Conservation (phyloP, 2,888 invertebrate genomes). For the Hylaea fasciaria region DNA sequence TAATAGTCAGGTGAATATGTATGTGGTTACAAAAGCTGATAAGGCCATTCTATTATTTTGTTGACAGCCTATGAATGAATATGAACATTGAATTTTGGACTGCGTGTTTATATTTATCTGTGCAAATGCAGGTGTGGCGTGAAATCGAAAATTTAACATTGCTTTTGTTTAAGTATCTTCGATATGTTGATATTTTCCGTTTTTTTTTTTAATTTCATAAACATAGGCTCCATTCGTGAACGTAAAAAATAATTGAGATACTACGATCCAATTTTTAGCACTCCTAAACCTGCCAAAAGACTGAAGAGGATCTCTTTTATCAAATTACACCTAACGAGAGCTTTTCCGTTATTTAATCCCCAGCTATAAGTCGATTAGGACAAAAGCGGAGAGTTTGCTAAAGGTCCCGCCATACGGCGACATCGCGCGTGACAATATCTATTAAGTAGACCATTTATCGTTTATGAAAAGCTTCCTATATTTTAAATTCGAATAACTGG, state of each 20-base stretch:
- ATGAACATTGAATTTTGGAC: no score
- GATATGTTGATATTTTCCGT: no score
- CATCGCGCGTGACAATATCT: background rate
- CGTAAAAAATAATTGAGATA: no score
- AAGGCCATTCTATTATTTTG: background rate
- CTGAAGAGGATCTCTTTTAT: slow-evolving; percentile 35
- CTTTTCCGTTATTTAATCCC: slow-evolving; percentile 40
- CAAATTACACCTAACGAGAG: slow-evolving; percentile 41
- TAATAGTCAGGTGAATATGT: slow-evolving; percentile 1
- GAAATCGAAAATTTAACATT: no score
- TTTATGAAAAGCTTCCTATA: no score
- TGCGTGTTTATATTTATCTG: no score
- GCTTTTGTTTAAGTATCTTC: no score
- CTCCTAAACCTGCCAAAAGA: background rate
- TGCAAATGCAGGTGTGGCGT: no score
- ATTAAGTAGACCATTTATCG: no score
- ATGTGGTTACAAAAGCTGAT: background rate
- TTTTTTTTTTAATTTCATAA: no score
- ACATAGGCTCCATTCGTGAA: no score
- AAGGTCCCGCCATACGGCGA: slow-evolving; percentile 4
- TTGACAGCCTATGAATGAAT: background rate
- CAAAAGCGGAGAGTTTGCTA: slow-evolving; percentile 19
- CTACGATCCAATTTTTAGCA: background rate
- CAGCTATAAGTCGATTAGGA: slow-evolving; percentile 36
- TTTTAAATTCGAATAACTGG: no score